These are phyloP conservation scores for Cherax quadricarinatus DNA, from an alignment of 1,140 invertebrate genomes.

Conservation along the genomic window DNA sequence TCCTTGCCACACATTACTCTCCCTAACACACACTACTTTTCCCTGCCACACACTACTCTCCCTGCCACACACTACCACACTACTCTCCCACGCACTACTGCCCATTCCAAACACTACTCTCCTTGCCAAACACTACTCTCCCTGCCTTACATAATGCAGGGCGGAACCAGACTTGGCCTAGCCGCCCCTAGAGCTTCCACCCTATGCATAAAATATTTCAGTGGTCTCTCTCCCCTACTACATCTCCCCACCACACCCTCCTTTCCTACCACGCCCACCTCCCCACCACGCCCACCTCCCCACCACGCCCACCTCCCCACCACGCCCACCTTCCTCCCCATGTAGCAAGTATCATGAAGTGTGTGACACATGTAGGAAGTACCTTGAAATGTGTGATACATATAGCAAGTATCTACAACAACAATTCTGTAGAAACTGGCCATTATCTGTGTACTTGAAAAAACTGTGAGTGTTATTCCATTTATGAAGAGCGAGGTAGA, in stretches of 20 bases:
- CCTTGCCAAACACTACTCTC: neutral
- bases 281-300: neutral
- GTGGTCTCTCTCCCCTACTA: neutral
- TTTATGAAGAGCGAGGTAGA: no score
- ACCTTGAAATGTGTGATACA: no score
- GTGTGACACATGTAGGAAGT: no score
- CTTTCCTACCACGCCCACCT: neutral
- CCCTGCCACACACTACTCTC: neutral
- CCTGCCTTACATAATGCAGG: neutral
- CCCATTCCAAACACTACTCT: neutral
- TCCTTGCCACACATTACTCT: no score
- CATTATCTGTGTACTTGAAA: no score
- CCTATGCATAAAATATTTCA: constrained; percentile 25
- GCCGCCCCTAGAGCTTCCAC: neutral
- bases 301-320: neutral
- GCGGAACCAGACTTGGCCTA: neutral
- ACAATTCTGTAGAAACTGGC: no score
- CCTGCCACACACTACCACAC: neutral
- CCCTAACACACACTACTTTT: no score
- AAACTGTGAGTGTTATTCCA: no score
- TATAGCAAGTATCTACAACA: no score
- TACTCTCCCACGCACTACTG: neutral
- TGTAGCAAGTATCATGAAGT: no score
- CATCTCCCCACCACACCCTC: neutral
- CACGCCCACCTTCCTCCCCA: neutral